A percentile compares a stretch with the other conserved stretches of the same genome.
These are phyloP conservation scores for Rhinolophus ferrumequinum DNA, from an alignment of 2,113 vertebrate genomes.

Conservation along the genomic window DNA sequence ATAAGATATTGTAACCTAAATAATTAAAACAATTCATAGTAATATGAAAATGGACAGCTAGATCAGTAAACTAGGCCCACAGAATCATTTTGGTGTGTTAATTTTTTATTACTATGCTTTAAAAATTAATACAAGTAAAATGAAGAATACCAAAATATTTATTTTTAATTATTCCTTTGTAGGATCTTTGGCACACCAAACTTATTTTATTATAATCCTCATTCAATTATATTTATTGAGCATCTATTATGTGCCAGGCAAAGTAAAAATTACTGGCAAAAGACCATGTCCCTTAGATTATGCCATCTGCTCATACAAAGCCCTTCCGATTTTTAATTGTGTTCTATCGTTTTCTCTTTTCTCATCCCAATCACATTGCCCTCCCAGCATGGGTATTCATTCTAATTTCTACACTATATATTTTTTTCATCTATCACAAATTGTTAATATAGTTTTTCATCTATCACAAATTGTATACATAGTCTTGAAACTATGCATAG, in stretches of 20 bases:
- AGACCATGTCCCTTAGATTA: neutral
- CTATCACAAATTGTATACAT: neutral
- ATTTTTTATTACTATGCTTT: neutral
- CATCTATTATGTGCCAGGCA: neutral
- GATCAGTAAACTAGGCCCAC: neutral
- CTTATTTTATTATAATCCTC: neutral
- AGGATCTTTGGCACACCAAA: neutral
- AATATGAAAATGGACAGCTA: neutral
- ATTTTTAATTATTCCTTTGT: neutral
- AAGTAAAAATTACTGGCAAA: neutral
- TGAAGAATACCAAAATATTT: neutral
- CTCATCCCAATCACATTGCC: neutral
- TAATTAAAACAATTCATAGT: conserved; percentile 28
- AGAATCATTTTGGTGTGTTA: neutral
- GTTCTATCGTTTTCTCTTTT: neutral
- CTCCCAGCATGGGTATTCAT: neutral
- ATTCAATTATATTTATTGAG: neutral
- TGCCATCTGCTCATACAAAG: neutral
- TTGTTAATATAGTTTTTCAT: neutral
- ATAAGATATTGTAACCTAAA: neutral
- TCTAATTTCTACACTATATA: neutral
- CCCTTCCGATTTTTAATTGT: neutral
- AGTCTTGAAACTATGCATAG: neutral
- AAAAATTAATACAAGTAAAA: conserved; percentile 7
- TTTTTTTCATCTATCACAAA: neutral